Evolutionary conservation across 2,888 invertebrate species (phyloP), one percentile per base, ranked within the genome.

Genomic region (Pollenia griseotomentosa): DNA sequence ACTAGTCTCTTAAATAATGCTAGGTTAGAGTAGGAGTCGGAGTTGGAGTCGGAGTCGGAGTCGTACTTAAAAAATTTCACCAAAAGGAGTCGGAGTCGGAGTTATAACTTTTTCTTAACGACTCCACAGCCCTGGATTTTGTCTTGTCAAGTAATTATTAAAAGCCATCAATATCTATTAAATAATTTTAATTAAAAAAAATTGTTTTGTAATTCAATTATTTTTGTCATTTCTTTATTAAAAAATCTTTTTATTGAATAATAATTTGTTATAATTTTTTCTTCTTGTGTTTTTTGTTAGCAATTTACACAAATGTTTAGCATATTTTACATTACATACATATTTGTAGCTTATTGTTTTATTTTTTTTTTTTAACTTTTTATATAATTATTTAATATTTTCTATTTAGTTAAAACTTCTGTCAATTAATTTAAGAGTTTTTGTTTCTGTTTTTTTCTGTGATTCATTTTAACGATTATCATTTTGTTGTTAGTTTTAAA

Each of bases 221-320:
- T 11, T 66, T 66, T 46, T 55, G 2, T 44, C 55, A 33, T 48
- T 61, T 61, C 48, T 65, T 65, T 55, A 55, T 55, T 55, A 77
- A 66, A 77, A 77, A 78, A 78, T 59, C 19, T 40, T 51, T 71
- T 74, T 55, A 61, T 61, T 74, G 61, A 48, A 10, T 74, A 48
- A n/a, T 40, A 68, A 48, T 59, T 48, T 14, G 19, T 65, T 8
- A 46, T 51, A 33, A 40, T 68, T 19, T 55, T 59, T 40, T 40
- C 2, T 75, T 68, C 5, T 66, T 44, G 2, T 8, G 12, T 57
- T 57, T 57, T 79, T 59, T 48, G 12, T 33, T 48, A 65, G 73
- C 71, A 81, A 65, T 81, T 81, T 65, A 81, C 65, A 81, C 73
- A 65, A 19, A 66, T 42, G 55, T 81, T 80, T 40, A 63, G 80